Conservation (phyloP, 2,888 invertebrate genomes). For the Amphimallon solstitiale region DNA sequence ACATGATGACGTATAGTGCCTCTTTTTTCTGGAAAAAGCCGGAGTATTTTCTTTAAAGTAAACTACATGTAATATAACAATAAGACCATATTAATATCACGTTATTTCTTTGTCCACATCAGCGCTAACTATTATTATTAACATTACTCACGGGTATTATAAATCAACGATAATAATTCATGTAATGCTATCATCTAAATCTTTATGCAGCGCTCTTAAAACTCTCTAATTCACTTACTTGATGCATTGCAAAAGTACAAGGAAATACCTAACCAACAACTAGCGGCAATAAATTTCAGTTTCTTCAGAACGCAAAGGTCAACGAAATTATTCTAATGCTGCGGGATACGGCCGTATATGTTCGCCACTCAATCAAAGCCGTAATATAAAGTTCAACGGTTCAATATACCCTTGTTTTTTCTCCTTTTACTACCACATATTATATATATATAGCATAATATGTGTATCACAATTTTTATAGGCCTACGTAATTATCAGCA, state of each 20-base stretch:
- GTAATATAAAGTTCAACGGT: constrained; percentile 10
- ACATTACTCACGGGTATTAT: not conserved
- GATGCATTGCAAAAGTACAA: constrained; percentile 6
- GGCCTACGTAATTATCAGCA: not conserved
- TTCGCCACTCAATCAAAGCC: constrained; percentile 5
- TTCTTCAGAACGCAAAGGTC: constrained; percentile 29
- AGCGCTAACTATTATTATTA: not conserved
- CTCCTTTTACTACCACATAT: not conserved
- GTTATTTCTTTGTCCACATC: not conserved
- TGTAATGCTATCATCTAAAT: not conserved
- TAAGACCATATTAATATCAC: too few relatives aligned
- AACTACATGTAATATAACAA: too few relatives aligned
- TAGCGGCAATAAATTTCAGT: constrained; percentile 31
- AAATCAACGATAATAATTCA: constrained; percentile 19
- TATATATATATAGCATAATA: too few relatives aligned
- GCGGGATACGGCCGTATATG: constrained; percentile 12
- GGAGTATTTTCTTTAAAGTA: too few relatives aligned
- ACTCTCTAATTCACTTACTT: constrained; percentile 27
- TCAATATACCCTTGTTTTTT: not conserved
- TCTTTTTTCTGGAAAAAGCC: not conserved
- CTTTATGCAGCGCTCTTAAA: constrained; percentile 14
- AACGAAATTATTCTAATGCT: constrained; percentile 34
- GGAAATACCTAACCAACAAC: constrained; percentile 26
- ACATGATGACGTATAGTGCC: not conserved
- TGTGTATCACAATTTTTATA: not conserved